Conservation (phyloP, 2,113 vertebrate genomes). For the Elephas maximus region DNA sequence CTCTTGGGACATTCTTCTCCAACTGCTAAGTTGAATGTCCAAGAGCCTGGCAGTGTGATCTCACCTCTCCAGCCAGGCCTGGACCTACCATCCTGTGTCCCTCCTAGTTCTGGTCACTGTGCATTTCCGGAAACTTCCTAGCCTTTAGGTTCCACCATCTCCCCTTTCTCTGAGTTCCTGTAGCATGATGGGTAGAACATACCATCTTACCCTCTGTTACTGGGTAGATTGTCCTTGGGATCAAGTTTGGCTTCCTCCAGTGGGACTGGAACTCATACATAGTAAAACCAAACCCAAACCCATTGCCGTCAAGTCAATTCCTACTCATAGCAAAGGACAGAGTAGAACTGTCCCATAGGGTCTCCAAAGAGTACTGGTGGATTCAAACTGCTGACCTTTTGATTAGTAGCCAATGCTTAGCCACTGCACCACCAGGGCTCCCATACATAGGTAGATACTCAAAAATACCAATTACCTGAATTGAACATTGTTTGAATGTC, state of each 20-base stretch:
- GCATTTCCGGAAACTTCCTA: not conserved
- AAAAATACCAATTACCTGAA: not conserved
- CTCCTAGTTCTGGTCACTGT: not conserved
- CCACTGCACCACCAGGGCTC: not conserved
- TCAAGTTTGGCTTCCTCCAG: not conserved
- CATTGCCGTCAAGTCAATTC: too few species aligned
- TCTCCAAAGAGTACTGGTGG: too few species aligned
- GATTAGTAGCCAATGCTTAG: too few species aligned
- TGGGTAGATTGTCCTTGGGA: not conserved
- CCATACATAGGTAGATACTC: not conserved
- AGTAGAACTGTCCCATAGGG: too few species aligned
- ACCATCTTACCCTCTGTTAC: not conserved
- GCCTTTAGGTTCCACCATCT: not conserved
- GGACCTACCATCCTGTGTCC: not conserved
- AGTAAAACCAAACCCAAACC: too few species aligned
- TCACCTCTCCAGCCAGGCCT: not conserved
- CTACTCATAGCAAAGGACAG: too few species aligned
- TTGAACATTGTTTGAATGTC: accelerated
- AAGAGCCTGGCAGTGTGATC: not conserved
- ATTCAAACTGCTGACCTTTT: too few species aligned
- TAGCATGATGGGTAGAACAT: not conserved
- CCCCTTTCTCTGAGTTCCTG: not conserved
- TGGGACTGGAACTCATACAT: not conserved
- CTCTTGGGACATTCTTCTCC: not conserved
- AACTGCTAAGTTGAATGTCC: not conserved